A percentile compares a stretch with the other conserved stretches of the same genome.
Evolutionary conservation across 2,797 vertebrate genomes (phyloP).

Genomic region (Bradypodion pumilum): DNA sequence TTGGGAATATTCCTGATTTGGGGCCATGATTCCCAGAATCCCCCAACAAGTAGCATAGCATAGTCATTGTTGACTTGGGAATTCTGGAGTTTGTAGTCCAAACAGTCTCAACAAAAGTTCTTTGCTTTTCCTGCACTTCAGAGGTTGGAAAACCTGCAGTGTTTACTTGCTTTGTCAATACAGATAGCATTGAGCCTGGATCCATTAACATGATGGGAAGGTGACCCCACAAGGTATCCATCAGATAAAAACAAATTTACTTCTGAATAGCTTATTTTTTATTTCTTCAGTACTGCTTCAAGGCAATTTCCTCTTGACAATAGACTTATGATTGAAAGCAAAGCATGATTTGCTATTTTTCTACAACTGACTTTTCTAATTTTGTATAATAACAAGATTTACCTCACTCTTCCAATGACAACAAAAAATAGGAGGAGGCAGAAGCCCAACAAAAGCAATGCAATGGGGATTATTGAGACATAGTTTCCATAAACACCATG

Average conservation of each 20-base stretch:
- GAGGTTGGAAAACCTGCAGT: not conserved
- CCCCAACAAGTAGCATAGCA: no score
- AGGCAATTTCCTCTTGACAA: not conserved
- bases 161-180: no score
- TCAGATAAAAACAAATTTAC: not conserved
- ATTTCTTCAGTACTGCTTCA: not conserved
- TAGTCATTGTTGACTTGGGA: no score
- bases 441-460: slow-evolving; percentile 14
- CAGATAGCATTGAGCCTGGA: no score
- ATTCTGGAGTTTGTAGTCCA: not conserved
- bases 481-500: not conserved
- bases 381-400: not conserved
- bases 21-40: no score
- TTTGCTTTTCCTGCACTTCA: not conserved
- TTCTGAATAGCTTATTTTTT: not conserved
- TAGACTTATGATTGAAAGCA: not conserved
- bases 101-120: not conserved
- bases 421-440: not conserved
- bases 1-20: no score
- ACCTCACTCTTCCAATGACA: slow-evolving; percentile 31
- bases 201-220: not conserved
- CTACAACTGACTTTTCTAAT: slow-evolving; percentile 7
- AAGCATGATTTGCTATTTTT: slow-evolving; percentile 12
- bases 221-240: not conserved
- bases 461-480: not conserved